Percentiles rank a stretch among this genome's conserved stretches.
phyloP scores from a whole-genome alignment of 1,140 invertebrate genomes.

The Mesaphorura yosii region DNA sequence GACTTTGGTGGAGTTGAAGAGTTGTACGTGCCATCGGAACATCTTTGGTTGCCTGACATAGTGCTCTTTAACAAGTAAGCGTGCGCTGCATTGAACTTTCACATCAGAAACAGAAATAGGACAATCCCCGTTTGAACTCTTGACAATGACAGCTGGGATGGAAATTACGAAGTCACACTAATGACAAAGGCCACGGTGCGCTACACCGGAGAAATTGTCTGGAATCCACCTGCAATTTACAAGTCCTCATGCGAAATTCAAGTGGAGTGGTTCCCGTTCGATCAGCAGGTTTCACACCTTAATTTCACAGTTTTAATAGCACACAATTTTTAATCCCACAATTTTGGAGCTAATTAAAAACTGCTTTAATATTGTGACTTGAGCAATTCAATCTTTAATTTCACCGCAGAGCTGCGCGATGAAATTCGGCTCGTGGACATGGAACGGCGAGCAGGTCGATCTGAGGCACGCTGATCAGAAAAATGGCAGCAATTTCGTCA shows the following conservation, averaged over 20 bases:
- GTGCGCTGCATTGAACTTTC: too few relatives aligned
- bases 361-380: too few relatives aligned
- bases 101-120: too few relatives aligned
- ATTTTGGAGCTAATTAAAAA: too few relatives aligned
- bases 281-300: too few relatives aligned
- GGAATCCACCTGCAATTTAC: conserved; percentile 98
- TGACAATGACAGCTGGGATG: conserved; percentile 85
- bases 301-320: too few relatives aligned
- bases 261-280: conserved; percentile 75
- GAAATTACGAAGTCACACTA: conserved; percentile 90
- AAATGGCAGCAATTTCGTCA: neutral
- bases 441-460: conserved; percentile 77
- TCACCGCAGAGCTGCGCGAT: conserved; percentile 38
- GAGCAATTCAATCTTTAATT: too few relatives aligned
- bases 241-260: conserved; percentile 92
- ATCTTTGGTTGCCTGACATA: conserved; percentile 68
- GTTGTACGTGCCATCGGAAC: conserved; percentile 81
- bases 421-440: conserved; percentile 67
- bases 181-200: conserved; percentile 92
- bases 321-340: too few relatives aligned
- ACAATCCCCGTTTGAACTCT: too few relatives aligned
- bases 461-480: neutral
- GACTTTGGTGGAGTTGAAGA: conserved; percentile 88
- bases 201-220: conserved; percentile 78
- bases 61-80: conserved; percentile 30